These are phyloP conservation scores for Frankliniella intonsa DNA, from an alignment of 2,888 invertebrate species.

Conservation along the genomic window DNA sequence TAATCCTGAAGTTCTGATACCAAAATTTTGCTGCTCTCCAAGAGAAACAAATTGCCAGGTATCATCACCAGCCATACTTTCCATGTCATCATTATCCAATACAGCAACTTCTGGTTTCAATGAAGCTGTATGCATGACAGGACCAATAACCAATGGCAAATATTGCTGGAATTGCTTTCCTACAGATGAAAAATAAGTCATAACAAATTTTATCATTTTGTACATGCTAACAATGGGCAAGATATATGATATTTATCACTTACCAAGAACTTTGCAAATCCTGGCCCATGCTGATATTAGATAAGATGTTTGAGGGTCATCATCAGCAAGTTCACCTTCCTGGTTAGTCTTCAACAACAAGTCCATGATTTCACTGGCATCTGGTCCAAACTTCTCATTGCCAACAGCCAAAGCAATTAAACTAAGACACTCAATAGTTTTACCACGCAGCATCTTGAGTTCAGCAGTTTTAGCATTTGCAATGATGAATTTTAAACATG, in stretches of 20 bases:
- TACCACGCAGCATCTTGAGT: conserved; percentile 86
- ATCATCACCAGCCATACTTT: conserved; percentile 71
- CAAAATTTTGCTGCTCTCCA: conserved; percentile 92
- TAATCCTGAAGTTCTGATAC: conserved; percentile 86
- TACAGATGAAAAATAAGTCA: conserved; percentile 39
- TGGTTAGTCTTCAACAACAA: conserved; percentile 85
- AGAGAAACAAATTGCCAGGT: conserved; percentile 91
- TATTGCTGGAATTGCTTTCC: conserved; percentile 85
- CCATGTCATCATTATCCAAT: conserved; percentile 78
- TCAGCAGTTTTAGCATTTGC: conserved; percentile 86
- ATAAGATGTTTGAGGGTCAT: conserved; percentile 96
- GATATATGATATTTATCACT: conserved; percentile 34
- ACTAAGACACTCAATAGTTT: conserved; percentile 98
- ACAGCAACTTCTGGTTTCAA: conserved; percentile 91
- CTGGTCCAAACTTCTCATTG: conserved; percentile 65
- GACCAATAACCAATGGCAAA: conserved; percentile 91
- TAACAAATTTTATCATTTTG: neutral
- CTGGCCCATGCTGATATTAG: conserved; percentile 99
- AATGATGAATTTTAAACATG: conserved; percentile 94
- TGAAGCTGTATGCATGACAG: conserved; percentile 85
- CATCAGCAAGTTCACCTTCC: conserved; percentile 79
- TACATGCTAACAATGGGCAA: conserved; percentile 36
- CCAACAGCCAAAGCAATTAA: conserved; percentile 72
- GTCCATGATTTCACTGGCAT: conserved; percentile 95
- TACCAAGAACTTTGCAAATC: conserved; percentile 89